These are phyloP conservation scores for Blennius ocellaris DNA, from an alignment of 2,113 vertebrate species.

Conservation along the genomic window DNA sequence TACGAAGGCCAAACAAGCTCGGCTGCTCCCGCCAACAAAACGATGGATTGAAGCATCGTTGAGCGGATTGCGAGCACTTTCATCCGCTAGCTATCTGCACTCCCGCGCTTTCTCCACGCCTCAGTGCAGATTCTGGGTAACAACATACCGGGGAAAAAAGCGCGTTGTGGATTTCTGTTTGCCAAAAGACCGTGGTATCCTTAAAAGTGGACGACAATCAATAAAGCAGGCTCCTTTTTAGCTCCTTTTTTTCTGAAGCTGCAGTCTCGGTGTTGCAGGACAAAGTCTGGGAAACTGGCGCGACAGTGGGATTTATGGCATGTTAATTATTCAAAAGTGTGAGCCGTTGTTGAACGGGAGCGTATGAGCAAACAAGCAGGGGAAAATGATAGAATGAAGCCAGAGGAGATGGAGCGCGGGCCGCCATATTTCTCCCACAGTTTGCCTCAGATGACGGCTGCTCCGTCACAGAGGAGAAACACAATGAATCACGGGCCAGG, in stretches of 20 bases:
- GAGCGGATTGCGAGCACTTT: constrained; percentile 22
- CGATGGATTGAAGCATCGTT: constrained; percentile 19
- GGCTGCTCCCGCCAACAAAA: constrained; percentile 32
- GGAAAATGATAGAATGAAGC: constrained; percentile 36
- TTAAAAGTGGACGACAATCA: constrained; percentile 22
- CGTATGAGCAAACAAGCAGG: constrained; percentile 10
- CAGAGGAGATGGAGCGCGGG: neutral
- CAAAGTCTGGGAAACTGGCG: constrained; percentile 47
- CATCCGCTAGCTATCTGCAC: constrained; percentile 28
- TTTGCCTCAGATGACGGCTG: constrained; percentile 2
- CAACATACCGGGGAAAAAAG: constrained; percentile 3
- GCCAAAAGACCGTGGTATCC: constrained; percentile 9
- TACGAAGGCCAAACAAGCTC: constrained; percentile 40
- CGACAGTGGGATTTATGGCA: constrained; percentile 70
- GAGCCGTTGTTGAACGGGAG: constrained; percentile 23
- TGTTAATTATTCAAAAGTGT: constrained; percentile 71
- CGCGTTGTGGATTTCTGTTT: constrained; percentile 31
- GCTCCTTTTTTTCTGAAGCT: neutral
- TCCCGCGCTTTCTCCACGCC: neutral
- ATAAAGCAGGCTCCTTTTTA: constrained; percentile 35
- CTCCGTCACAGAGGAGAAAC: neutral
- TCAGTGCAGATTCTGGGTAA: neutral
- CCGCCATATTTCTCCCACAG: constrained; percentile 21
- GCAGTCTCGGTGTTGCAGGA: constrained; percentile 6
- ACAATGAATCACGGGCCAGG: too few species aligned